Evolutionary conservation across 1,140 invertebrate genomes (phyloP), one percentile per base, ranked within the genome.

Genomic region (Chlorops oryzae): DNA sequence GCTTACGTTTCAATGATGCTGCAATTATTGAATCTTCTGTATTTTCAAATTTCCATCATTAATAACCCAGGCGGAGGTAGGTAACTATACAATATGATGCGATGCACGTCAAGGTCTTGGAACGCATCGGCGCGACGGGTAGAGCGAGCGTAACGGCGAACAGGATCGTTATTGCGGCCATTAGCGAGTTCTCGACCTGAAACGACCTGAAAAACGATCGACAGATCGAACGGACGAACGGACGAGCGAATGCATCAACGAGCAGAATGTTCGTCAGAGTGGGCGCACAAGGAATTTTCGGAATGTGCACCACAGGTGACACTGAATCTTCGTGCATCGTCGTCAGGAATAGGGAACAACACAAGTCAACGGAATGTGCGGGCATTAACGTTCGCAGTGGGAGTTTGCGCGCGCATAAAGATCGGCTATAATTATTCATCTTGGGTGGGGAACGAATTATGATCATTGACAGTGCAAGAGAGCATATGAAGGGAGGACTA

Each of bases 41-140:
- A 69, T 70, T 69, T 69, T 66, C 62, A 70, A 70, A 70, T 70
- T 70, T 70, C 66, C 66, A 65, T 70, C 66, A 70, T 70, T 70
- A 70, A 70, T 70, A 69, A 70, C 66, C 62, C 66, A 69, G 66
- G 63, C 63, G 66, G 66, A 56, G 58, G 55, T 51, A 44, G 38
- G 42, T 32, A 32, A 35, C 34, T 27, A 17, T 28, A 23, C 46
- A 39, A 21, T 44, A 20, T 32, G 15, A 12, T 3, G 27, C 25
- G 3, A 15, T 40, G 41, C 12, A 18, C 25, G 17, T 40, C 7
- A 17, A 9, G 38, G 32, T 37, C 32, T 39, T 47, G 20, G 46
- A 37, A 21, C 24, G 28, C 13, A 17, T 27, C 20, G 18, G 20
- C 20, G 1, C 22, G 15, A n/a, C 2, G n/a, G 12, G n/a, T 18